Base-by-base conservation (phyloP, 1,140 invertebrate species). In the Teleopsis dalmanni region DNA sequence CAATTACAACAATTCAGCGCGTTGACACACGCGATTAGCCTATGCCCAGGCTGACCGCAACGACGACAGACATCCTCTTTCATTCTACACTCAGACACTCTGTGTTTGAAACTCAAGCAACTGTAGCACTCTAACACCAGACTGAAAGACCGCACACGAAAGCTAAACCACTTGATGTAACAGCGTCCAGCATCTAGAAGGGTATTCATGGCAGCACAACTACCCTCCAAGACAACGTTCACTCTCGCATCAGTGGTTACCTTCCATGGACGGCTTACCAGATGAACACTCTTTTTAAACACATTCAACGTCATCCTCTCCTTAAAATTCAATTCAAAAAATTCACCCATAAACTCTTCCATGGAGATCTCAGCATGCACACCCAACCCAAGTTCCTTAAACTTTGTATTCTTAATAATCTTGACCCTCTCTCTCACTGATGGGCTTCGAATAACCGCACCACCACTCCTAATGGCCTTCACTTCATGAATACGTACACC, bases 31-130 rank as follows among this genome's bases (percentile, higher is more conserved):
- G n/a, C n/a, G n/a, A n/a, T n/a, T n/a, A n/a, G 13, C 1, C 19
- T 14, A 11, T 54, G 49, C 9, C 48, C 49, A 31, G 19, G 11
- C n/a, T 50, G 36, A 7, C 52, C 48, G 6, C 52, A 50, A 0
- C 36, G 35, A 9, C 52, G 43, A 21, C 48, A 53, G 11, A 52
- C n/a, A 6, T 48, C n/a, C n/a, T n/a, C n/a, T n/a, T n/a, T n/a
- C n/a, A n/a, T n/a, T n/a, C n/a, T n/a, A n/a, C n/a, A n/a, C n/a
- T n/a, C n/a, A n/a, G n/a, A n/a, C n/a, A n/a, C n/a, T n/a, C n/a
- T n/a, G n/a, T n/a, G n/a, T n/a, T n/a, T n/a, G n/a, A n/a, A n/a
- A n/a, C n/a, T n/a, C n/a, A n/a, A n/a, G n/a, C n/a, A n/a, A n/a
- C n/a, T n/a, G n/a, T n/a, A n/a, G n/a, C n/a, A n/a, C n/a, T n/a